Conservation (phyloP, 2,113 vertebrate species). For the Marmota monax region DNA sequence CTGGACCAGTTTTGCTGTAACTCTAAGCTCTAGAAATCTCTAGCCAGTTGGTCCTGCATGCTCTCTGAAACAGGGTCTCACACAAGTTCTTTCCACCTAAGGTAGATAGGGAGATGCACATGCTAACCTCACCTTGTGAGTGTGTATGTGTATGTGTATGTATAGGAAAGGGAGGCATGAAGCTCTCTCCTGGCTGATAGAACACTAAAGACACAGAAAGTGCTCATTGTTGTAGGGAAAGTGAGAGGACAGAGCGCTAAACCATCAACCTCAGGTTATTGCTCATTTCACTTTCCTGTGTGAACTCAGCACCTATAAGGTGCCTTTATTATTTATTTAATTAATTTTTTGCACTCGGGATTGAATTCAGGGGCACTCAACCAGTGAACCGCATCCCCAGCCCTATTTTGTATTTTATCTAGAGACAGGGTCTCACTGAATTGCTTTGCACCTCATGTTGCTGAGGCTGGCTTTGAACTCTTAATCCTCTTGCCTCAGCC, state of each 20-base stretch:
- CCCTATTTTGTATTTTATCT: too few species aligned
- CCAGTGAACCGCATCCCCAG: too few species aligned
- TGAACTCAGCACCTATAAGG: not conserved
- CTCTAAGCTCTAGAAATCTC: not conserved
- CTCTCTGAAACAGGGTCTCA: accelerated
- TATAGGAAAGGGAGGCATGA: not conserved
- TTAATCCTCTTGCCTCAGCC: too few species aligned
- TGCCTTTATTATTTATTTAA: not conserved
- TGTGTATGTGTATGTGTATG: not conserved
- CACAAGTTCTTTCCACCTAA: not conserved
- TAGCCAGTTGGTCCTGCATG: not conserved
- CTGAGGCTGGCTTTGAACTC: too few species aligned
- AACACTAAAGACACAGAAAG: not conserved
- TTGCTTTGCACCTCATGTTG: too few species aligned
- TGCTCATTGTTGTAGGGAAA: not conserved
- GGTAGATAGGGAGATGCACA: not conserved
- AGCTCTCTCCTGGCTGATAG: not conserved
- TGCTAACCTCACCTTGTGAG: not conserved
- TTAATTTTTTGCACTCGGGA: too few species aligned
- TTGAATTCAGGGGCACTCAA: too few species aligned
- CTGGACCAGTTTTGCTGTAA: not conserved
- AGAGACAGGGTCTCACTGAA: too few species aligned
- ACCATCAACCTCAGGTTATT: too few species aligned
- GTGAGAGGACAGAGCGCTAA: too few species aligned
- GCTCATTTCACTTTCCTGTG: too few species aligned